Conservation (phyloP, 1,140 invertebrate genomes). For the Schlechtendalia chinensis region DNA sequence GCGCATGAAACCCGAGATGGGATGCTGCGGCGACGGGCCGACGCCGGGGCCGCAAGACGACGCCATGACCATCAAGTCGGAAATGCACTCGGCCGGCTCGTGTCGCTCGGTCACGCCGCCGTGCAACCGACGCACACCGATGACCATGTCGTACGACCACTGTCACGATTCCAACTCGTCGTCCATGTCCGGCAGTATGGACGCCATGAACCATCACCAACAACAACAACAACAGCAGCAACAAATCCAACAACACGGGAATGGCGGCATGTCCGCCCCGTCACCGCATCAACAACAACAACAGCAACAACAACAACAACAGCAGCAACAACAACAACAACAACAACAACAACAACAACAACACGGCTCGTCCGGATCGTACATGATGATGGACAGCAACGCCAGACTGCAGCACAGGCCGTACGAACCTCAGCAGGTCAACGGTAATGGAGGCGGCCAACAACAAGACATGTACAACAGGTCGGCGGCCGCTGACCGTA, state of each 20-base stretch:
- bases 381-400: slow-evolving; percentile 54
- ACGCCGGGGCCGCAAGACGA: slow-evolving; percentile 2
- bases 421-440: slow-evolving; percentile 53
- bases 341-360: slow-evolving; percentile 55
- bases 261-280: slow-evolving; percentile 57
- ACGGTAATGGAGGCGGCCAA: slow-evolving; percentile 13
- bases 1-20: slow-evolving; percentile 51
- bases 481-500: slow-evolving; percentile 53
- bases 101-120: slow-evolving; percentile 32
- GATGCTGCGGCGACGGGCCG: not conserved
- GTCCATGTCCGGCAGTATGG: slow-evolving; percentile 68
- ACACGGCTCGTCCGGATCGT: slow-evolving; percentile 58
- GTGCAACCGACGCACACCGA: slow-evolving; percentile 51
- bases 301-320: no score
- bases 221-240: slow-evolving; percentile 56
- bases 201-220: slow-evolving; percentile 62
- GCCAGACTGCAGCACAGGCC: slow-evolving; percentile 57
- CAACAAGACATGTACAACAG: slow-evolving; percentile 36
- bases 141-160: slow-evolving; percentile 58
- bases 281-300: slow-evolving; percentile 55
- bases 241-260: slow-evolving; percentile 55
- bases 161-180: slow-evolving; percentile 70
- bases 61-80: slow-evolving; percentile 36
- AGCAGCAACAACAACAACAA: no score
- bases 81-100: slow-evolving; percentile 42